A percentile compares a stretch with the other conserved stretches of the same genome.
Evolutionary conservation across 2,113 vertebrate species (phyloP).

Genomic region (Cariama cristata): DNA sequence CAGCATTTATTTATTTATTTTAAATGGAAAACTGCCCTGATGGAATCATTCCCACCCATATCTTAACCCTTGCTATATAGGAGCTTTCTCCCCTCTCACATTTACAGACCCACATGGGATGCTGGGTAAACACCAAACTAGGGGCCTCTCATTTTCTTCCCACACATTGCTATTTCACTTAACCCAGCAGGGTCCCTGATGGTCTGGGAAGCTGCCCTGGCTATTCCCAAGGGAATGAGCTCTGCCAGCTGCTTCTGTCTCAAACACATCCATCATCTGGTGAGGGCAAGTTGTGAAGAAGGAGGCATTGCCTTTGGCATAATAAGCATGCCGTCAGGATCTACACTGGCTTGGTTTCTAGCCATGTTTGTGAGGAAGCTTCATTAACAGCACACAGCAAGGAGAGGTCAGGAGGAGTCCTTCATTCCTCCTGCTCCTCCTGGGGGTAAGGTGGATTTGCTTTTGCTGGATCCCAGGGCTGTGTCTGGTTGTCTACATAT

Average conservation of each 20-base stretch:
- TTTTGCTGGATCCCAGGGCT: not conserved
- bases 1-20: conserved; percentile 46
- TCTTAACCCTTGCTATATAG: not conserved
- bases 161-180: not conserved
- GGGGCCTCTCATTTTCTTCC: not conserved
- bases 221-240: not conserved
- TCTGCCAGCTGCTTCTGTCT: not conserved
- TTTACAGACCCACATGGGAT: not conserved
- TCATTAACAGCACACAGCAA: not conserved
- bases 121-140: not conserved
- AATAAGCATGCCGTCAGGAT: not conserved
- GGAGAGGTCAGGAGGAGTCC: not conserved
- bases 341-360: not conserved
- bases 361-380: not conserved
- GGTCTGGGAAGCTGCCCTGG: conserved; percentile 6
- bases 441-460: not conserved
- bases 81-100: not conserved
- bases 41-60: not conserved
- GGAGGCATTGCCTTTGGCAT: not conserved
- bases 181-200: not conserved
- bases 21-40: not conserved
- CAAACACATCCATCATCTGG: not conserved
- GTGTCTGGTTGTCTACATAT: not conserved
- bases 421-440: not conserved
- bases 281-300: not conserved